Evolutionary conservation across 2,113 vertebrate species (phyloP).

Genomic region (Marmota flaviventris): DNA sequence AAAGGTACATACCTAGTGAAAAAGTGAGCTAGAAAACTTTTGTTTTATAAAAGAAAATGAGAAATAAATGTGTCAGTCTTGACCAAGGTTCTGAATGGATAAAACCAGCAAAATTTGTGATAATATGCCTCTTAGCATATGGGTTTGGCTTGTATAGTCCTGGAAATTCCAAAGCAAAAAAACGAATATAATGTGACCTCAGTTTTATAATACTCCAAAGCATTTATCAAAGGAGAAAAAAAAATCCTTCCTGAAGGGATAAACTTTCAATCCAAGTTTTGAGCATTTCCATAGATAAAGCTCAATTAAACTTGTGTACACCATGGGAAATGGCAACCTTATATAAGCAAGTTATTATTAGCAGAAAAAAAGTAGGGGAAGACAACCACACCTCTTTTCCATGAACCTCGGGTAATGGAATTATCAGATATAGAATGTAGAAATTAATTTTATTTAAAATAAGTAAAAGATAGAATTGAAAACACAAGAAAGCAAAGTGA

Average conservation of each 20-base stretch:
- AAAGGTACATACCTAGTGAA: neutral
- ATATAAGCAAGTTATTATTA: neutral
- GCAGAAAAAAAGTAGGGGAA: neutral
- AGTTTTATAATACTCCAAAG: neutral
- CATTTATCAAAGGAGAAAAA: neutral
- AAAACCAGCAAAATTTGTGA: neutral
- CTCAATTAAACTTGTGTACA: neutral
- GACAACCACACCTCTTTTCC: neutral
- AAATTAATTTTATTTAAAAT: neutral
- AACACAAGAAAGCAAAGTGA: neutral
- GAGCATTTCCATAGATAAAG: neutral
- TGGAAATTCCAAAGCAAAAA: conserved; percentile 22
- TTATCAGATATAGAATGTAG: neutral
- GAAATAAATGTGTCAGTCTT: neutral
- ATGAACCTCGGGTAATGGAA: neutral
- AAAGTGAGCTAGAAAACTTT: neutral
- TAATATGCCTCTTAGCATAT: neutral
- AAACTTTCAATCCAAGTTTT: neutral
- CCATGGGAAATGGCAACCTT: neutral
- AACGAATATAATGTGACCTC: neutral
- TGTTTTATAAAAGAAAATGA: neutral
- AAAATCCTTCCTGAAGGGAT: neutral
- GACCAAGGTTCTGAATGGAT: neutral
- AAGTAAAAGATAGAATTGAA: neutral
- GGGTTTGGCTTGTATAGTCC: neutral